Base-by-base conservation (phyloP, 2,113 vertebrate genomes). In the Circaetus cinerascens region DNA sequence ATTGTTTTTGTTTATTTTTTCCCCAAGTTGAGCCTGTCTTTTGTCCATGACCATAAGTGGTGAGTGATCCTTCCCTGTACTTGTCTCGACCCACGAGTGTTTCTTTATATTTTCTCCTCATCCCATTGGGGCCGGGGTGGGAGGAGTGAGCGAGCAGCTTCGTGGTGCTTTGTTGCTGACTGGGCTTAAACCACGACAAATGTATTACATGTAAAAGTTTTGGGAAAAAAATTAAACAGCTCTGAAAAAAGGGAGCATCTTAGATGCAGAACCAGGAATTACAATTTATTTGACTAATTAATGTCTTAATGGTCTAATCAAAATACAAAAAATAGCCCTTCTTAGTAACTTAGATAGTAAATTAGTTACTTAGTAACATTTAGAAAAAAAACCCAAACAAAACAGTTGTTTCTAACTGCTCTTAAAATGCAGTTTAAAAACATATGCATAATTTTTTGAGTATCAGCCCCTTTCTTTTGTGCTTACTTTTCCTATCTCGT, bases 371-470 rank as follows among this genome's bases (percentile, higher is more conserved):
- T 53, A 80, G 5, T 3, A 66, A 62, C 1, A 51, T 68, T 63
- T 51, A 51, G 14, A 55, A 13, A 34, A 55, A 41, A n/a, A 11
- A 5, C 0, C 8, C 5, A 4, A 16, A 21, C 1, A 32, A n/a
- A 17, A 17, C 27, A 29, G 27, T n/a, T 53, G 25, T 15, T 55
- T 36, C 7, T 41, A 41, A 32, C 50, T 76, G 38, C 1, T 78
- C 57, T 50, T 68, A 68, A 72, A 79, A 78, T 34, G 3, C 5
- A 59, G 10, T 30, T 36, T 2, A 57, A 86, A 66, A 46, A 1
- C 2, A 43, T 69, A 32, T 38, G 9, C 9, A 55, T 30, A 43
- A 1, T 0, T 62, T 84, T 90, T 77, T 64, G 1, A 36, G 5
- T 21, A 43, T 7, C 18, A 36, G 1, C 0, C 25, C 5, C 3